Base-by-base conservation (phyloP, 2,888 invertebrate species). In the Nomada ferruginata region DNA sequence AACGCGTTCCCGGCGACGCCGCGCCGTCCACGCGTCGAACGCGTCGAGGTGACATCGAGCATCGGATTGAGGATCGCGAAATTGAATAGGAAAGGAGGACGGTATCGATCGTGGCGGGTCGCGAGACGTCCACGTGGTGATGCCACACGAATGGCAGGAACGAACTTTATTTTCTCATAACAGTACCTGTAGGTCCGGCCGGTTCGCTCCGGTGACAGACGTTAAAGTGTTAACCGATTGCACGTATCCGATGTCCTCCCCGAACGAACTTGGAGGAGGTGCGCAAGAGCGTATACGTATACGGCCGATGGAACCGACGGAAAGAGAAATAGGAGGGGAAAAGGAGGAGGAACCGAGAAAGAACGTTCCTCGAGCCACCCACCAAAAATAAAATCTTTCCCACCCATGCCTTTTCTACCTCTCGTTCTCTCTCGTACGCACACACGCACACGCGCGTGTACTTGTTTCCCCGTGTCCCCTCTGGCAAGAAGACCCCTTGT, bases 221-320 rank as follows among this genome's bases (percentile, higher is more conserved):
- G 87, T 87, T 87, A 87, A 87, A 86, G 83, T 86, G 87, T 87
- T 86, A 87, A 75, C 83, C 86, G 85, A 86, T 87, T 83, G 86
- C 85, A 66, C 81, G 83, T 87, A 87, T 86, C 79, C 87, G 85
- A 87, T 87, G 87, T 87, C 87, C 74, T 7, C 83, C 78, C 80
- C 83, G 78, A 84, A 79, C 65, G 42, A 72, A 80, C 53, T 53
- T 69, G 85, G 55, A 79, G 78, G 70, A 80, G 78, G 84, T 71
- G 79, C 77, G 72, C 65, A 71, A 76, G 79, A 68, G 57, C 73
- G 77, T 13, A 82, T 36, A 36, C 36, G 36, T 36, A 36, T 36
- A 79, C 76, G 68, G 66, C 44, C 68, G 71, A 66, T 61, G 57
- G 65, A n/a, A 64, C 23, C 47, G 18, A 26, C 36, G 20, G 44